Evolutionary conservation across 1,140 invertebrate species (phyloP).

Genomic region (Drosophila lowei): DNA sequence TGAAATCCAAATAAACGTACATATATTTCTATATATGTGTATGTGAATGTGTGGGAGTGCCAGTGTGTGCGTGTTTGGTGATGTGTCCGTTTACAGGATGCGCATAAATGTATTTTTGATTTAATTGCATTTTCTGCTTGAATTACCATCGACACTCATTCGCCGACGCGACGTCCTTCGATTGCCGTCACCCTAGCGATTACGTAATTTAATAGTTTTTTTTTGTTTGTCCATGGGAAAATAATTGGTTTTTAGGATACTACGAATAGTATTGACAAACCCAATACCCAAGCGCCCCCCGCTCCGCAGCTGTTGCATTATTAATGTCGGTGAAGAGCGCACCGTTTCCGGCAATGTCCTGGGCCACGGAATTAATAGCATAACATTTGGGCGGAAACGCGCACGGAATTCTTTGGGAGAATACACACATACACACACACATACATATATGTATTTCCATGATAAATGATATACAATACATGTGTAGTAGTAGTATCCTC

Average conservation of each 20-base stretch:
- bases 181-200: slow-evolving; percentile 17
- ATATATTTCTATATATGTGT: too few relatives aligned
- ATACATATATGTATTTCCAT: slow-evolving; percentile 30
- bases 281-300: slow-evolving; percentile 9
- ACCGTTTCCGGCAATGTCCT: slow-evolving; percentile 43
- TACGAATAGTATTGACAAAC: slow-evolving; percentile 61
- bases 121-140: slow-evolving; percentile 65
- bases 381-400: slow-evolving; percentile 63
- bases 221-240: slow-evolving; percentile 25
- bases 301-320: slow-evolving; percentile 70
- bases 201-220: slow-evolving; percentile 74
- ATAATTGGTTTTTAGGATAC: slow-evolving; percentile 79
- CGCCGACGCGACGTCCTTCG: neutral
- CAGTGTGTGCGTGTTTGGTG: neutral
- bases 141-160: too few relatives aligned
- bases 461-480: slow-evolving; percentile 60
- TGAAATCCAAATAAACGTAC: slow-evolving; percentile 46
- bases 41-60: neutral
- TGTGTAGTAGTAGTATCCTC: slow-evolving; percentile 14
- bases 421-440: too few relatives aligned
- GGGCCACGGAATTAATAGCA: slow-evolving; percentile 53
- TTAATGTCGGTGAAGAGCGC: slow-evolving; percentile 57
- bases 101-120: slow-evolving; percentile 75
- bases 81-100: slow-evolving; percentile 50
- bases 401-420: slow-evolving; percentile 51